Conservation (phyloP, 2,797 vertebrate species). For the Epinephelus malabaricus region DNA sequence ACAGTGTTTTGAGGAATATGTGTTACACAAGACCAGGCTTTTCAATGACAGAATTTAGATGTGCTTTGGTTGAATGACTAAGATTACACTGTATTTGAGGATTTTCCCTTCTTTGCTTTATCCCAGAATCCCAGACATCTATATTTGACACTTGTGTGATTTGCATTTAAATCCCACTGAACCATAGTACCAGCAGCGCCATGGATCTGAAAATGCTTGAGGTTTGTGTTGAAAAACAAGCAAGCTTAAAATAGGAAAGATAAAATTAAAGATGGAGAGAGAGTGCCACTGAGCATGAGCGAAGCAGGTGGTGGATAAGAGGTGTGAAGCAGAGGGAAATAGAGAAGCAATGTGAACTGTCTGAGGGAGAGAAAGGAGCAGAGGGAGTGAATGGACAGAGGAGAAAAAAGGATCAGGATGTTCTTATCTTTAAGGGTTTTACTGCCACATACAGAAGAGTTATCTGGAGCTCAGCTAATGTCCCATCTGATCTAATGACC, state of each 20-base stretch:
- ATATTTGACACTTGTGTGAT: background rate
- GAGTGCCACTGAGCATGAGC: background rate
- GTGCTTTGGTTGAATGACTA: background rate
- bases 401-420: slow-evolving; percentile 11
- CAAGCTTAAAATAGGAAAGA: background rate
- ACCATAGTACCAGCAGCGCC: background rate
- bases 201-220: background rate
- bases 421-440: slow-evolving; percentile 13
- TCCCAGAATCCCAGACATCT: background rate
- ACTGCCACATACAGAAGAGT: background rate
- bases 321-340: background rate
- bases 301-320: background rate
- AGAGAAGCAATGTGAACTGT: background rate
- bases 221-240: background rate
- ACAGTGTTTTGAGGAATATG: background rate
- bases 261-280: background rate
- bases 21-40: background rate
- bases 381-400: slow-evolving; percentile 1
- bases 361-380: background rate
- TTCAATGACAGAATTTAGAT: background rate
- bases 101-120: background rate
- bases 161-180: background rate
- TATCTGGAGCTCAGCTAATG: background rate
- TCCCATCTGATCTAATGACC: background rate
- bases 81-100: background rate